Evolutionary conservation across 2,888 invertebrate genomes (phyloP).

Genomic region (Allophyes oxyacanthae): DNA sequence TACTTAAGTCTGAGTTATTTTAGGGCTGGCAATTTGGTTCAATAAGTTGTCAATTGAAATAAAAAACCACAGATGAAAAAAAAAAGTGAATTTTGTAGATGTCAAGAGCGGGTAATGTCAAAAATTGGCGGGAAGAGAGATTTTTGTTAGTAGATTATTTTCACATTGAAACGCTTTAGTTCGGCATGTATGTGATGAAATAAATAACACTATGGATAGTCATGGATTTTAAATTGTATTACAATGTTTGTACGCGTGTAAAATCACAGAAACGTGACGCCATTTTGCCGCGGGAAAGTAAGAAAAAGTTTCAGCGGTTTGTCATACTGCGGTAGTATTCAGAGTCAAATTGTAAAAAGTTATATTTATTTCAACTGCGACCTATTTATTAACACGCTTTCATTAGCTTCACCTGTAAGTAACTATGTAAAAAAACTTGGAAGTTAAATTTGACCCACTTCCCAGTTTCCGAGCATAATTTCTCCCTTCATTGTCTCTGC

Average conservation of each 20-base stretch:
- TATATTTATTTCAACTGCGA: too few relatives aligned
- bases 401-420: too few relatives aligned
- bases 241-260: slow-evolving; percentile 5
- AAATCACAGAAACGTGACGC: slow-evolving; percentile 1
- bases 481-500: too few relatives aligned
- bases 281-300: slow-evolving; percentile 18
- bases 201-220: slow-evolving; percentile 18
- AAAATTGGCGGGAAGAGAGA: slow-evolving; percentile 5
- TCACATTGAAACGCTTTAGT: background rate
- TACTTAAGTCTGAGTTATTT: too few relatives aligned
- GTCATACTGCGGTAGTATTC: background rate
- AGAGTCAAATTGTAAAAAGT: slow-evolving; percentile 2
- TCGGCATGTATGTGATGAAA: slow-evolving; percentile 1
- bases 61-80: background rate
- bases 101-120: slow-evolving; percentile 11
- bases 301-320: slow-evolving; percentile 12
- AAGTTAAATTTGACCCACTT: too few relatives aligned
- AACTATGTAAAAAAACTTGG: too few relatives aligned
- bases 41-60: background rate
- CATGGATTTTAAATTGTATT: slow-evolving; percentile 26
- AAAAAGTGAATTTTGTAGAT: background rate
- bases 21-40: background rate
- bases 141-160: background rate
- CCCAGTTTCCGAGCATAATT: too few relatives aligned
- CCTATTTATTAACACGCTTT: too few relatives aligned